These are phyloP conservation scores for Rafetus swinhoei DNA, from an alignment of 2,113 vertebrate genomes.

Conservation along the genomic window DNA sequence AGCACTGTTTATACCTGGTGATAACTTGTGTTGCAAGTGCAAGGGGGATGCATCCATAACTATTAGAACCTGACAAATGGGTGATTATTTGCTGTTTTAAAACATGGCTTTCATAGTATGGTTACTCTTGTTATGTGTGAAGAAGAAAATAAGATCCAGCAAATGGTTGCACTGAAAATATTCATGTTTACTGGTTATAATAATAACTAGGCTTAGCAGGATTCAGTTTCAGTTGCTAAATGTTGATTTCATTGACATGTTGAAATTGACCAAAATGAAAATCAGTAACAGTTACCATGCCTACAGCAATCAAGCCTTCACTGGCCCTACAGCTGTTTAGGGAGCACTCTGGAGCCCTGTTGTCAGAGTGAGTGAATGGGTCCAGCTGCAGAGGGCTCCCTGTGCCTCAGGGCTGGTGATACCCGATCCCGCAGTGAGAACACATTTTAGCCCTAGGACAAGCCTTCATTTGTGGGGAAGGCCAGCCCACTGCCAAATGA, in stretches of 20 bases:
- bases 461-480: neutral
- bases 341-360: neutral
- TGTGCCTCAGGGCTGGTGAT: no score
- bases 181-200: neutral
- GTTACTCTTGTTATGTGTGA: neutral
- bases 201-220: neutral
- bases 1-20: neutral
- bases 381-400: neutral
- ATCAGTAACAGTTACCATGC: neutral
- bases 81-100: neutral
- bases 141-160: neutral
- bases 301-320: neutral
- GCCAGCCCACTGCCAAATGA: neutral
- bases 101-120: neutral
- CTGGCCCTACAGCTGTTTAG: neutral
- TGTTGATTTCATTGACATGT: neutral
- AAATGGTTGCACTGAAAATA: neutral
- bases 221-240: neutral
- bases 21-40: neutral
- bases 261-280: neutral
- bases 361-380: neutral
- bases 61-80: neutral
- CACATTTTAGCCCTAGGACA: neutral
- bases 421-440: neutral
- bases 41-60: neutral